Evolutionary conservation across 2,888 invertebrate genomes (phyloP).

Genomic region (Lycaena phlaeas): DNA sequence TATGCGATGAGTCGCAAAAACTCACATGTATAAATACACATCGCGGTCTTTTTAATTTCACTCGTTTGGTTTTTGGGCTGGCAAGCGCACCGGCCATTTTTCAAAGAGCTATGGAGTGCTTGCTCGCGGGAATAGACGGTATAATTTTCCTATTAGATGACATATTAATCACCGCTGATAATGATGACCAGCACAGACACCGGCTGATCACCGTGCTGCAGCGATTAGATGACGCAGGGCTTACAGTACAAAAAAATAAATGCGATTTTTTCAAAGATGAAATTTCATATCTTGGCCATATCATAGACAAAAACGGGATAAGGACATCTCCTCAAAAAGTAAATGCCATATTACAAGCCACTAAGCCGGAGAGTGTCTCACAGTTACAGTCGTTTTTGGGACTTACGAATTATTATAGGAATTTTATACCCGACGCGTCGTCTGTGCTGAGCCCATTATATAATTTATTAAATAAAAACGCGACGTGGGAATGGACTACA

Average conservation of each 20-base stretch:
- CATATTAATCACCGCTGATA: constrained; percentile 12
- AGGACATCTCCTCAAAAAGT: constrained; percentile 20
- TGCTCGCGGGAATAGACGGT: constrained; percentile 20
- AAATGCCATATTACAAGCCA: constrained; percentile 20
- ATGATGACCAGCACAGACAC: constrained; percentile 8
- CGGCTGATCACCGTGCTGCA: constrained; percentile 13
- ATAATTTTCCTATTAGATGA: constrained; percentile 14
- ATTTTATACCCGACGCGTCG: constrained; percentile 23
- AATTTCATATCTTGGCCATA: constrained; percentile 20
- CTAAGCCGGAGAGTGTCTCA: constrained; percentile 16
- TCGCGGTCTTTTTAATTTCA: constrained; percentile 13
- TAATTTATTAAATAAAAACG: constrained; percentile 14
- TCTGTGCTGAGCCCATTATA: constrained; percentile 19
- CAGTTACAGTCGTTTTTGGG: constrained; percentile 24
- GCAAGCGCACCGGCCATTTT: constrained; percentile 16
- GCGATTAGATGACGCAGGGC: constrained; percentile 15
- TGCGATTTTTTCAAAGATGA: constrained; percentile 17
- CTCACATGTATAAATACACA: constrained; percentile 16
- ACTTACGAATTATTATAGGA: constrained; percentile 24
- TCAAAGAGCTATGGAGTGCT: constrained; percentile 20
- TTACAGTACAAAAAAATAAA: constrained; percentile 16
- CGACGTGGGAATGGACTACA: constrained; percentile 14
- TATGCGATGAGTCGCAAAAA: constrained; percentile 12
- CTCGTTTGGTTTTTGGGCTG: constrained; percentile 13
- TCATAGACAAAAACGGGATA: constrained; percentile 18